A percentile compares a stretch with the other conserved stretches of the same genome.
Conservation (phyloP, 2,888 invertebrate genomes). For the Morpho achilles region DNA sequence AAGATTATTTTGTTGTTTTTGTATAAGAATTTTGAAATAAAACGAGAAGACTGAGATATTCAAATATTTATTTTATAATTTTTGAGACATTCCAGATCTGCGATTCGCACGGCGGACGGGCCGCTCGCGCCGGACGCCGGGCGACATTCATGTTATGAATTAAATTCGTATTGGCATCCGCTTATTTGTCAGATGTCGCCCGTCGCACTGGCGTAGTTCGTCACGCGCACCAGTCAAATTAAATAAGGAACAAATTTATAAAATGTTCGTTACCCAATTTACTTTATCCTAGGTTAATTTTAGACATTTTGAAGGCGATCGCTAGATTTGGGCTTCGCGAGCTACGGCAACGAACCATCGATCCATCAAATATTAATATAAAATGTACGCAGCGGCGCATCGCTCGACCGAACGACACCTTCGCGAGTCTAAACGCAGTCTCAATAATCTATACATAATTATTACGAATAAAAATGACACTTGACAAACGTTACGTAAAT, state of each 20-base stretch:
- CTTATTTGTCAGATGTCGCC: no score
- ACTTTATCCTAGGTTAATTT: no score
- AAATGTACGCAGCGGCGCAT: not conserved
- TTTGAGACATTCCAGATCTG: constrained; percentile 37
- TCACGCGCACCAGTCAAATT: no score
- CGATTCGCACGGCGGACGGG: constrained; percentile 22
- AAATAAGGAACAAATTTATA: no score
- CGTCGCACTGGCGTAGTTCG: no score
- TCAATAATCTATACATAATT: constrained; percentile 1
- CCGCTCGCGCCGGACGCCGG: not conserved
- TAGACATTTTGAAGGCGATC: no score
- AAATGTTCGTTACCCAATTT: no score
- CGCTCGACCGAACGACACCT: not conserved
- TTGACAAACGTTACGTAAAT: constrained; percentile 14
- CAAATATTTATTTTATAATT: constrained; percentile 62
- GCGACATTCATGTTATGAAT: not conserved
- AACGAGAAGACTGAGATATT: constrained; percentile 49
- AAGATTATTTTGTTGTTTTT: no score
- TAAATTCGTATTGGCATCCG: constrained; percentile 1
- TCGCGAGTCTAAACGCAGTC: constrained; percentile 3
- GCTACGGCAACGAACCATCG: not conserved
- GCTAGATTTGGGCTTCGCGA: no score
- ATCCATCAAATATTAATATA: not conserved
- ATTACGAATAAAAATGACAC: constrained; percentile 13
- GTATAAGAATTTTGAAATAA: constrained; percentile 8